Base-by-base conservation (phyloP, 2,113 vertebrate genomes). In the Leptobrachium leishanense region DNA sequence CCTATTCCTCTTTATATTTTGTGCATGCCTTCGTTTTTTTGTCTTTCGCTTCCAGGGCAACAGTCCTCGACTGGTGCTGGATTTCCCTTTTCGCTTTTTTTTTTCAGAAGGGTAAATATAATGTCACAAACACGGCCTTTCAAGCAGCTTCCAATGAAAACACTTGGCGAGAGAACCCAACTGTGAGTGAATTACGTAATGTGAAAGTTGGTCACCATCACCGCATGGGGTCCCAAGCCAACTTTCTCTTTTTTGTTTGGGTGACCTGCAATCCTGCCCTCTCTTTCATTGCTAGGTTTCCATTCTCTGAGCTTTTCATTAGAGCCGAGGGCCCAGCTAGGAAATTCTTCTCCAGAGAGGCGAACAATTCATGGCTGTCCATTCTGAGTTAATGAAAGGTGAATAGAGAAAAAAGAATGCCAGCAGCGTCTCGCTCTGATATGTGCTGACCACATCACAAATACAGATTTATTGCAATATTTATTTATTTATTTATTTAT, bases 151-250 rank as follows among this genome's bases (percentile, higher is more conserved):
- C 54, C 13, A n/a, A 59, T 43, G 10, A 65, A 31, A 66, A 40
- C 41, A 46, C 73, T 42, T 40, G 43, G 20, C 46, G 11, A 46
- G 20, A 7, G 57, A 62, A 79, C 39, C 15, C 62, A 5, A n/a
- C 53, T 63, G 68, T 71, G 76, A 41, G 41, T 7, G 2, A 43
- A 72, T 79, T 50, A 79, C 62, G 69, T 79, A 53, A 79, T 79
- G 39, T 73, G 70, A 73, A 67, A 12, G 63, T 67, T 62, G 69
- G 77, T 73, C 70, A 66, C 2, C 3, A 70, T 43, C 62, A 46
- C 77, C 20, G 11, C 64, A 46, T 55, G 70, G 77, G 62, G 69
- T 67, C 59, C 43, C 44, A 66, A 73, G 62, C 63, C 62, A 79
- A 55, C 40, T 15, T n/a, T 43, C 59, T 12, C 77, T 31, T 55